These are phyloP conservation scores for Pseudomyrmex pallidus DNA, from an alignment of 1,140 invertebrate genomes.

Conservation along the genomic window DNA sequence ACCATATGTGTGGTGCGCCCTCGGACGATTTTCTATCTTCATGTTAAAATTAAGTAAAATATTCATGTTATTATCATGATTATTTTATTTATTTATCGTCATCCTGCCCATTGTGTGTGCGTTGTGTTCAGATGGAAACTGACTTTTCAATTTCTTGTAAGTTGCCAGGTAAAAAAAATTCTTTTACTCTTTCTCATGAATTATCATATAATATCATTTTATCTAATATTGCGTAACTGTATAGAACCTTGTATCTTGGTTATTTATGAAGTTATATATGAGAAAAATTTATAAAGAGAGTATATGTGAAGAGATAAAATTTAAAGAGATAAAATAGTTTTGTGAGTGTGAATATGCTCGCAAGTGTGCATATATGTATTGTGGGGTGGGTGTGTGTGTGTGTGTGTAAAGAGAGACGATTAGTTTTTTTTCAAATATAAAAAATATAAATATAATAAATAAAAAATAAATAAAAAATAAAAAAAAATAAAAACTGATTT, in stretches of 20 bases:
- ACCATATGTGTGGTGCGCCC: slow-evolving; percentile 78
- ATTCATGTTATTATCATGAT: slow-evolving; percentile 28
- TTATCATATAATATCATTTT: not conserved
- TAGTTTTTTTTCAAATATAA: not conserved
- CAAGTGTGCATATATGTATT: not conserved
- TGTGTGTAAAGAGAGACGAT: not conserved
- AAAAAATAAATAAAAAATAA: no score
- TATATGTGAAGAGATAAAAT: not conserved
- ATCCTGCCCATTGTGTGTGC: no score
- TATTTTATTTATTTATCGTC: slow-evolving; percentile 34
- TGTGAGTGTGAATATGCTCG: not conserved
- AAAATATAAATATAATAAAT: not conserved
- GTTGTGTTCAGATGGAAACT: not conserved
- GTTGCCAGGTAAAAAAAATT: no score
- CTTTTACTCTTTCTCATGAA: no score
- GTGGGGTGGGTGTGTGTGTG: not conserved
- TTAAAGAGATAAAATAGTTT: not conserved
- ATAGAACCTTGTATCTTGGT: not conserved
- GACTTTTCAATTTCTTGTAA: no score
- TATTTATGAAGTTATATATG: slow-evolving; percentile 21
- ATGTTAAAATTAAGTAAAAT: slow-evolving; percentile 45
- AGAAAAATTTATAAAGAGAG: not conserved
- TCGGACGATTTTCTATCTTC: slow-evolving; percentile 73
- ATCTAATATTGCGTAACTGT: not conserved
- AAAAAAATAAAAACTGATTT: no score